Percentiles rank a stretch among this genome's conserved stretches.
These are phyloP conservation scores for Drosophila mojavensis DNA, from an alignment of 1,140 invertebrate species.

Conservation along the genomic window DNA sequence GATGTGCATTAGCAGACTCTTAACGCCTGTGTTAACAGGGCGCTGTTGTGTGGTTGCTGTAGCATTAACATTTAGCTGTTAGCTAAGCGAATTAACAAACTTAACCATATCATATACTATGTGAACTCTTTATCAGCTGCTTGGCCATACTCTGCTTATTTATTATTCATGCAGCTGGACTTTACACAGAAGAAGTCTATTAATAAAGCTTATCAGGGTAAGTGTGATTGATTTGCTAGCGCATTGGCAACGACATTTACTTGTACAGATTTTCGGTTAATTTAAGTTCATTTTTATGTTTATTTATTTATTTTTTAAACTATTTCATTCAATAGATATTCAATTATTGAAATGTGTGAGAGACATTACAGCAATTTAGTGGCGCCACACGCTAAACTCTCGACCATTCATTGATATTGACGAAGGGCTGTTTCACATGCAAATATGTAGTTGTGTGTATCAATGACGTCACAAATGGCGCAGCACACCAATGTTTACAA, in stretches of 20 bases:
- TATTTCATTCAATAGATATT: background rate
- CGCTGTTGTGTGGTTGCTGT: background rate
- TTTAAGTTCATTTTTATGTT: background rate
- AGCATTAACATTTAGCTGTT: conserved; percentile 1
- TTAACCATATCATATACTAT: background rate
- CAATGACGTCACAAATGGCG: conserved; percentile 45
- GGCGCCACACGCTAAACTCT: conserved; percentile 17
- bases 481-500: conserved; percentile 41
- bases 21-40: conserved; percentile 8
- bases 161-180: background rate
- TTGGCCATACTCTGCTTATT: background rate
- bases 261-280: background rate
- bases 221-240: conserved; percentile 1
- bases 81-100: background rate
- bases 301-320: no score
- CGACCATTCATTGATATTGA: conserved; percentile 16
- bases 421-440: background rate
- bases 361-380: conserved; percentile 3
- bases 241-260: background rate
- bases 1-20: background rate
- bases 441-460: background rate
- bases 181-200: conserved; percentile 3
- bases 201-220: conserved; percentile 8
- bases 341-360: background rate
- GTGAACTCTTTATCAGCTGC: background rate